Evolutionary conservation across 2,113 vertebrate genomes (phyloP).

Genomic region (Tychaedon coryphoeus): DNA sequence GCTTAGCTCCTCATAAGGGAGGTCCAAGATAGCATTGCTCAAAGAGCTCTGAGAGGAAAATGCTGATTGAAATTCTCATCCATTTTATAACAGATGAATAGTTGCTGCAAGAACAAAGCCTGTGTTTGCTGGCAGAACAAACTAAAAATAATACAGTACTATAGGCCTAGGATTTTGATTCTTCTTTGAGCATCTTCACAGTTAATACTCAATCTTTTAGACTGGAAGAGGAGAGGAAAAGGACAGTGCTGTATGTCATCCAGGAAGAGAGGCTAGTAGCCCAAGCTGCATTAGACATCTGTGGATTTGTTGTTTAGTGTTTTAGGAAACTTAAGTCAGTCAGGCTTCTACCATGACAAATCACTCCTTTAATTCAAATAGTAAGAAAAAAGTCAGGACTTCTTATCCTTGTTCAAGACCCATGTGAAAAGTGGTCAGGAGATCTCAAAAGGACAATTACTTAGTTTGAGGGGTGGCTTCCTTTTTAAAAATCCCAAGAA

Average conservation of each 20-base stretch:
- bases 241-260: not conserved
- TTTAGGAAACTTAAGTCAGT: not conserved
- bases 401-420: not conserved
- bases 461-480: not conserved
- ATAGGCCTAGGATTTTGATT: not conserved
- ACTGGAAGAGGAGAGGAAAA: not conserved
- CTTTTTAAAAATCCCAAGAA: not conserved
- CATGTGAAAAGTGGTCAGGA: not conserved
- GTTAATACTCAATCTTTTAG: not conserved
- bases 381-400: not conserved
- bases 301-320: not conserved
- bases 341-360: not conserved
- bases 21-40: not conserved
- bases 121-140: accelerated
- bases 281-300: not conserved
- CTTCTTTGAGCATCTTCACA: not conserved
- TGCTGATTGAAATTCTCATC: not conserved
- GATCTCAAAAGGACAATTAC: not conserved
- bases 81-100: not conserved
- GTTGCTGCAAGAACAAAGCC: not conserved
- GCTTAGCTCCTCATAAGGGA: not conserved
- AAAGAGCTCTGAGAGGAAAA: not conserved
- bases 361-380: not conserved
- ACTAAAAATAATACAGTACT: not conserved
- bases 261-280: not conserved